Evolutionary conservation across 2,113 vertebrate genomes (phyloP).

Genomic region (Heterotilapia buettikoferi): DNA sequence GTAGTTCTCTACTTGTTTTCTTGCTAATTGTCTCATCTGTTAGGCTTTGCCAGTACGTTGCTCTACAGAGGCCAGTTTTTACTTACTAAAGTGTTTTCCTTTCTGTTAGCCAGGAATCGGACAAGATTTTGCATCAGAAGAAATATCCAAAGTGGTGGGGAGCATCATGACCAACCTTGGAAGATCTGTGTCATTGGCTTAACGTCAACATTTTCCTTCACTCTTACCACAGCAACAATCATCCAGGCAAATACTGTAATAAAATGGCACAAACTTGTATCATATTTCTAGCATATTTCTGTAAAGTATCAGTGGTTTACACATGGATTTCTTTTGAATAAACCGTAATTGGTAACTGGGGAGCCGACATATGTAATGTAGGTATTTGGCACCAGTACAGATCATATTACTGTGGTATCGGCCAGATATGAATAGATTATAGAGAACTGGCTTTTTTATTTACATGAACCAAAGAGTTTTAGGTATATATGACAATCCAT

Average conservation of each 20-base stretch:
- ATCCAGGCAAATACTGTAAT: not conserved
- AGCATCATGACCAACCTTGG: not conserved
- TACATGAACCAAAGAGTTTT: not conserved
- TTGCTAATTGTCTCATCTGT: not conserved
- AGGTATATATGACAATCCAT: too few species aligned
- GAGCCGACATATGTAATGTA: accelerated
- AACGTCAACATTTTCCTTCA: not conserved
- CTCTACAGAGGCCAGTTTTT: not conserved
- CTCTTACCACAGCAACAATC: not conserved
- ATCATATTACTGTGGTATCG: not conserved
- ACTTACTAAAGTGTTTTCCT: not conserved
- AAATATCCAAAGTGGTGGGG: not conserved
- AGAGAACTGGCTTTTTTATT: not conserved
- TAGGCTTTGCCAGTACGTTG: not conserved
- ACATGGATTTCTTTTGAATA: not conserved
- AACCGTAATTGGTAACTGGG: not conserved
- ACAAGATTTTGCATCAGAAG: not conserved
- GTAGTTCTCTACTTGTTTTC: not conserved
- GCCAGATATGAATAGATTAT: not conserved
- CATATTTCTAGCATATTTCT: not conserved
- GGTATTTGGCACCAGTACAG: not conserved
- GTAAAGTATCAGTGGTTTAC: not conserved
- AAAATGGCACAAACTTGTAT: not conserved
- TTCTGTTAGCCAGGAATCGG: not conserved
- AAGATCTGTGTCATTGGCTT: not conserved